Evolutionary conservation across 2,888 invertebrate species (phyloP), one percentile per base, ranked within the genome.

Genomic region (Bimastos eiseni): DNA sequence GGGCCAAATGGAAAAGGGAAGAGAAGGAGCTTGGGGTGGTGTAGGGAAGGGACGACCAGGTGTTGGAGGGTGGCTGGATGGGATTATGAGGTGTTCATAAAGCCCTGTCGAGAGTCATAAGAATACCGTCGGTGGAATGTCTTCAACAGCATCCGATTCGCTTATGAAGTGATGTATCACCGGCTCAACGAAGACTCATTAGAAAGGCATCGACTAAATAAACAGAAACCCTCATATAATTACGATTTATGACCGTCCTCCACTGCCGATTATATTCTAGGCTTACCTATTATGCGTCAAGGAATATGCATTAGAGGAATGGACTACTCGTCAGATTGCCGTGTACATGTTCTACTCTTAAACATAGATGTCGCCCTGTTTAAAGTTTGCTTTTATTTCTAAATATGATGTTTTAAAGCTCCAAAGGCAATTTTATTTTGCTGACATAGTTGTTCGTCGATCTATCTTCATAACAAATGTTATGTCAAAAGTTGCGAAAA

Each of bases 31-130:
- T 0, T 8, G 70, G 70, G 70, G 70, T 70, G 70, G 30, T 70
- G n/a, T 49, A 49, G 49, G 70, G n/a, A n/a, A n/a, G n/a, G 70
- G 70, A 6, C 8, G 21, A 70, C 70, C 70, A 70, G 70, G 70
- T 70, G 70, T 70, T 70, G 70, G 70, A 70, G 70, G 70, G 70
- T 70, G 70, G 6, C n/a, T 70, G 70, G n/a, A 70, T 30, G 70
- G 70, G 70, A 70, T 70, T 70, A 70, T n/a, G 70, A 70, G 70
- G n/a, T 70, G 30, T n/a, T 70, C 70, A n/a, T 70, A 70, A 70
- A n/a, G 11, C 30, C 30, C 70, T 70, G 70, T 70, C 70, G 70
- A 70, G 70, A n/a, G 70, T 70, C 70, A 70, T n/a, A 70, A n/a
- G n/a, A 8, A 13, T 30, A n/a, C 30, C 70, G n/a, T 70, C n/a